Percentiles rank a stretch among this genome's conserved stretches.
Conservation (phyloP, 1,140 invertebrate species). For the Saccostrea glomerata region DNA sequence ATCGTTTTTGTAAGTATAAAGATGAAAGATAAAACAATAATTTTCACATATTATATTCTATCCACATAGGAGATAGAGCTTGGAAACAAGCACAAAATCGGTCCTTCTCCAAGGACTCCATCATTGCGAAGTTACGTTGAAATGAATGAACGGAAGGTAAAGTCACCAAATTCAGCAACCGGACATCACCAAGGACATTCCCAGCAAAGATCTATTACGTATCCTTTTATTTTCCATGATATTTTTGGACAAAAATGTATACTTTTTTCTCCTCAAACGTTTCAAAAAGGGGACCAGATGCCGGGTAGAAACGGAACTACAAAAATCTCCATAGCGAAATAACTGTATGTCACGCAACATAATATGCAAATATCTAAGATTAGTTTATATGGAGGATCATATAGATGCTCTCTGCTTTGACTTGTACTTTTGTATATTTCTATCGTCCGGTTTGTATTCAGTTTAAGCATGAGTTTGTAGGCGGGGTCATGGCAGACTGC, state of each 20-base stretch:
- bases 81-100: slow-evolving; percentile 72
- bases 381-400: not conserved
- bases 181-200: slow-evolving; percentile 64
- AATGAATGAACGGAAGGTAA: slow-evolving; percentile 72
- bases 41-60: slow-evolving; percentile 58
- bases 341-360: not conserved
- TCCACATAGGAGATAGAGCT: slow-evolving; percentile 72
- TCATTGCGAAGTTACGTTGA: slow-evolving; percentile 70
- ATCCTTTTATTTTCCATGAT: slow-evolving; percentile 54
- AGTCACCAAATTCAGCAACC: slow-evolving; percentile 66
- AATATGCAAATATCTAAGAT: not conserved
- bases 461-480: slow-evolving; percentile 30
- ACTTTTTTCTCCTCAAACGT: not conserved
- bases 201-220: slow-evolving; percentile 63
- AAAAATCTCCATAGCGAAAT: not conserved
- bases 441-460: not conserved
- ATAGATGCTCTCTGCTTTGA: not conserved
- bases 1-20: slow-evolving; percentile 58
- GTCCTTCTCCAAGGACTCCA: slow-evolving; percentile 69
- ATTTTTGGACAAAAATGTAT: not conserved
- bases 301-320: slow-evolving; percentile 41
- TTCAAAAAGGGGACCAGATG: slow-evolving; percentile 7
- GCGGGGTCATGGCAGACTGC: slow-evolving; percentile 49
- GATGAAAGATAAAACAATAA: slow-evolving; percentile 53
- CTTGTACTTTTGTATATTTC: not conserved